These are phyloP conservation scores for Galemys pyrenaicus DNA, from an alignment of 2,113 vertebrate species.

Conservation along the genomic window DNA sequence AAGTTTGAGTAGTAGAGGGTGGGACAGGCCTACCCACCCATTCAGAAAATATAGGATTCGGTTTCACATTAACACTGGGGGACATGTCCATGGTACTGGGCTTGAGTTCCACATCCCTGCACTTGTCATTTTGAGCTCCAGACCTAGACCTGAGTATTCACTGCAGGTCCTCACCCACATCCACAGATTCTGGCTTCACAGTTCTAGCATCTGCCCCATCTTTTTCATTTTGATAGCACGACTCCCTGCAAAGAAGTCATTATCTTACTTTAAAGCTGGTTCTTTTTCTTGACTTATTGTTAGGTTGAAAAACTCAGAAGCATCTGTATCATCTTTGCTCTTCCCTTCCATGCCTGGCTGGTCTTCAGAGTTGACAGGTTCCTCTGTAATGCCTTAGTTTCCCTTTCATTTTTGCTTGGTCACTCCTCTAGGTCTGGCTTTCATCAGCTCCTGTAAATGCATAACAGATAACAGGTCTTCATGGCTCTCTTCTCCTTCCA, in stretches of 20 bases:
- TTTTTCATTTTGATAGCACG: not conserved
- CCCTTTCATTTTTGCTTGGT: not conserved
- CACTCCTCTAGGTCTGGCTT: not conserved
- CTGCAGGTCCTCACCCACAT: not conserved
- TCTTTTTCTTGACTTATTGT: not conserved
- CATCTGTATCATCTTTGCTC: not conserved
- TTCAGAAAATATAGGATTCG: too few relatives aligned
- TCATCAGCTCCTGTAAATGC: not conserved
- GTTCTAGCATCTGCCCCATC: not conserved
- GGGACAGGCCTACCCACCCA: too few relatives aligned
- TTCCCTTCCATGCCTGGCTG: not conserved
- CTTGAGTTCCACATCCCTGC: rapidly evolving
- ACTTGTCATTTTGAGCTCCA: not conserved
- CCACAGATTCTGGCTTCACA: not conserved
- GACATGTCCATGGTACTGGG: not conserved
- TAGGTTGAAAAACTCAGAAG: not conserved
- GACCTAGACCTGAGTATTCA: not conserved
- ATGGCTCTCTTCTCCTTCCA: not conserved
- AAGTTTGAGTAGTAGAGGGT: not conserved
- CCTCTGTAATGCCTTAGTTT: not conserved
- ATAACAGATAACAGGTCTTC: not conserved
- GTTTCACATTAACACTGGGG: not conserved
- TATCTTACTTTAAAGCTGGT: not conserved
- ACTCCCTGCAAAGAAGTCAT: not conserved
- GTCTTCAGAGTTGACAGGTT: not conserved